Evolutionary conservation across 2,797 vertebrate species (phyloP).

Genomic region (Sebastes trivittatus): DNA sequence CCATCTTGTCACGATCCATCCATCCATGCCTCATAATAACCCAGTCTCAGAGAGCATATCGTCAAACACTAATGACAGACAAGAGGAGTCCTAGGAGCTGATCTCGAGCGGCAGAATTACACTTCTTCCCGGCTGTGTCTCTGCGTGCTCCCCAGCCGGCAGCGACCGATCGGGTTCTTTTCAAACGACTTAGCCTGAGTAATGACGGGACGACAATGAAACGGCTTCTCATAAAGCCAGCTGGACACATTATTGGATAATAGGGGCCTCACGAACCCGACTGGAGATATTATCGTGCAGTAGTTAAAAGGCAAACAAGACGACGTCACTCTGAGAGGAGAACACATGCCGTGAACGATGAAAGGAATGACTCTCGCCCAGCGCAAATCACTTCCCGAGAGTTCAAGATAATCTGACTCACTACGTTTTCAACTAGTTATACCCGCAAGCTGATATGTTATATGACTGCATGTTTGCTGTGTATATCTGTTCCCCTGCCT

Average conservation of each 20-base stretch:
- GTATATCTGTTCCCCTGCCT: conserved; percentile 1
- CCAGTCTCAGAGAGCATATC: neutral
- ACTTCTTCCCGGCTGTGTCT: neutral
- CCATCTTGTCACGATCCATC: neutral
- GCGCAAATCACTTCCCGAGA: neutral
- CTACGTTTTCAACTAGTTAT: neutral
- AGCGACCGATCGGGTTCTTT: neutral
- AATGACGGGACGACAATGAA: neutral
- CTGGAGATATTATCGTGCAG: neutral
- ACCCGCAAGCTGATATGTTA: conserved; percentile 1
- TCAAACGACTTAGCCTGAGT: neutral
- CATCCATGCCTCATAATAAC: neutral
- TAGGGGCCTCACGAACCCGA: neutral
- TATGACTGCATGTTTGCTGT: conserved; percentile 1
- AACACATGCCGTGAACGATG: neutral
- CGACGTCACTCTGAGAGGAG: neutral
- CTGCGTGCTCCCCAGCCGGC: neutral
- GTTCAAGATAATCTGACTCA: neutral
- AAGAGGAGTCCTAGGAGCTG: neutral
- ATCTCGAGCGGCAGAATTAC: neutral
- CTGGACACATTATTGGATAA: neutral
- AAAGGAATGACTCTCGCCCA: conserved; percentile 2
- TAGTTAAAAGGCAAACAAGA: neutral
- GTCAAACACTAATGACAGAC: neutral
- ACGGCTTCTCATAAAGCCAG: conserved; percentile 17